phyloP scores from a whole-genome alignment of 2,888 invertebrate species.

The Orchestes rusci region DNA sequence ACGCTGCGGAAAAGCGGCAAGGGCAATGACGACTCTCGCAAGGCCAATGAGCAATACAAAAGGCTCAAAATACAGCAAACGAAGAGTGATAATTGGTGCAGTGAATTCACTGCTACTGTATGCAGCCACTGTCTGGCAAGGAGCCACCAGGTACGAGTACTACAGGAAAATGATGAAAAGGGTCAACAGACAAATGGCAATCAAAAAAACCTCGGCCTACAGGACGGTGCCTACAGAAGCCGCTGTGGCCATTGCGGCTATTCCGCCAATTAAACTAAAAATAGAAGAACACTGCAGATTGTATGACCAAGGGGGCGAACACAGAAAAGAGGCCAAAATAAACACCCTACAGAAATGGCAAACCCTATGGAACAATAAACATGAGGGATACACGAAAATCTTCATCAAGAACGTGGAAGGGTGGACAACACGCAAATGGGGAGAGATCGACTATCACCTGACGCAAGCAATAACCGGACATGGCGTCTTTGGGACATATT shows the following conservation, averaged over 20 bases:
- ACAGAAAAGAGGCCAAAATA: not conserved
- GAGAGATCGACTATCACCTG: too few species aligned
- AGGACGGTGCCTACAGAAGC: not conserved
- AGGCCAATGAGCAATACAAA: not conserved
- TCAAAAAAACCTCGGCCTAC: not conserved
- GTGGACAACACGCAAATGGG: too few species aligned
- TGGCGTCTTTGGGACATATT: too few species aligned
- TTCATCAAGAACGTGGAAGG: too few species aligned
- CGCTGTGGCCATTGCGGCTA: not conserved
- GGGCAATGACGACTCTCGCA: not conserved
- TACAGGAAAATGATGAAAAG: not conserved
- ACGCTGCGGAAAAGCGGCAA: not conserved
- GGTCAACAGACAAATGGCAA: not conserved
- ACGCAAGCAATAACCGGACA: too few species aligned
- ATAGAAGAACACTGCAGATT: not conserved
- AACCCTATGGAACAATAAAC: too few species aligned
- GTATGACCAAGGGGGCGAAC: too few species aligned
- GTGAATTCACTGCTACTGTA: conserved; percentile 1
- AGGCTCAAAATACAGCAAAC: not conserved
- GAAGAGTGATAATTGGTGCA: not conserved
- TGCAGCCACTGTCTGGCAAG: conserved; percentile 1
- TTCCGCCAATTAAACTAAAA: not conserved
- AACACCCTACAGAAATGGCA: too few species aligned
- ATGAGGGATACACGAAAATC: too few species aligned
- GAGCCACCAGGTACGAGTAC: not conserved